Evolutionary conservation across 2,113 vertebrate genomes (phyloP).

Genomic region (Notarius quadriscutis): DNA sequence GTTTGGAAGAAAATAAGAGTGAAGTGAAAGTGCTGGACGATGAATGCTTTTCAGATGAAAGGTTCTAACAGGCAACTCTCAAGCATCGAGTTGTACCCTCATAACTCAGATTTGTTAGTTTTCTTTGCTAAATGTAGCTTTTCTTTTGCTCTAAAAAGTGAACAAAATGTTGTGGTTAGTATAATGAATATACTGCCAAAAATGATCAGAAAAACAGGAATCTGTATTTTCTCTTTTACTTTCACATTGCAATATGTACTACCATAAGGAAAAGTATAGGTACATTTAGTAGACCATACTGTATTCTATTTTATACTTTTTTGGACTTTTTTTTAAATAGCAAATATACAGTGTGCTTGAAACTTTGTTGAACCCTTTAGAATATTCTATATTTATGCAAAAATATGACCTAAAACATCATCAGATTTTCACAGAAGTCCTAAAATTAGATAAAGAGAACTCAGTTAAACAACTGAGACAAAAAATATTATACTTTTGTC

Average conservation of each 20-base stretch:
- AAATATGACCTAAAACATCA: too few relatives aligned
- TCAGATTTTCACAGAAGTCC: too few relatives aligned
- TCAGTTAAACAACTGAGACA: too few relatives aligned
- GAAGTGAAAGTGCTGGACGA: conserved; percentile 58
- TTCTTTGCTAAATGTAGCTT: background rate
- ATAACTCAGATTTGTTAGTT: conserved; percentile 42
- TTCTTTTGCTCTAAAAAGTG: background rate
- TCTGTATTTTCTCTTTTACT: background rate
- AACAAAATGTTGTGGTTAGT: background rate
- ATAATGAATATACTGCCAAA: background rate
- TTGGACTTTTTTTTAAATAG: too few relatives aligned
- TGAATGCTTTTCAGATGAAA: conserved; percentile 58
- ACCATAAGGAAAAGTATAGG: background rate
- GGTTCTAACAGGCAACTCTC: conserved; percentile 58
- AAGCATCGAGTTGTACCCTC: conserved; percentile 54
- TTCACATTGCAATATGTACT: background rate
- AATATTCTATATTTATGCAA: too few relatives aligned
- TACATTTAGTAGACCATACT: background rate
- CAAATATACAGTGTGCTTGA: too few relatives aligned
- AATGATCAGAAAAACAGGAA: background rate
- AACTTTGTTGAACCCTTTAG: too few relatives aligned
- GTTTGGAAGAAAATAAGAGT: conserved; percentile 61
- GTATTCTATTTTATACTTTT: background rate
- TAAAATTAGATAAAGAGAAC: too few relatives aligned
- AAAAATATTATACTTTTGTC: too few relatives aligned